Base-by-base conservation (phyloP, 2,113 vertebrate genomes). In the Oreochromis spilurus region DNA sequence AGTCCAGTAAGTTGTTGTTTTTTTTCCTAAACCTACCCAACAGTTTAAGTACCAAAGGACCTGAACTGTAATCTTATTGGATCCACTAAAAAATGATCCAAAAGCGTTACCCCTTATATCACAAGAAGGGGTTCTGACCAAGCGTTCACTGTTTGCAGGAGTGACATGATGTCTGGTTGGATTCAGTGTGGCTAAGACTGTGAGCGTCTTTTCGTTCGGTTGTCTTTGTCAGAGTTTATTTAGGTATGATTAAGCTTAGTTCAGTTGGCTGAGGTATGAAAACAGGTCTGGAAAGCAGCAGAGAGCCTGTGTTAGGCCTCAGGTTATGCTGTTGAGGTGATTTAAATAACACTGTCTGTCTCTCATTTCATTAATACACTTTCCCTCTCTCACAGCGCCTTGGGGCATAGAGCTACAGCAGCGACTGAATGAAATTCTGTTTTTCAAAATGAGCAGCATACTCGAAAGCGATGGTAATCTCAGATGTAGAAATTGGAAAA, bases 261-360 rank as follows among this genome's bases (percentile, higher is more conserved):
- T 85, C 26, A 78, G 70, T 81, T 24, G 85, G 81, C 85, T 84
- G 89, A 85, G 82, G 89, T 82, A 84, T 88, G 83, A 89, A 91
- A 94, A 91, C 92, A 90, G 86, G 90, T 92, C 81, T 83, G 84
- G 50, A 55, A 81, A 89, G 92, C 90, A 86, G 84, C 93, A 82
- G 87, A 82, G 70, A 81, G 87, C 81, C 43, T 19, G 43, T 88
- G 91, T 93, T 85, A 48, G 82, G 91, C 93, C 92, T 62, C 79
- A 72, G 94, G 94, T 95, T 89, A 87, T 85, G 93, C 93, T 90
- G 93, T 87, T 85, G 92, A 94, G 91, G 91, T 94, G 94, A 95
- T 94, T 95, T 95, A 93, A 96, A 95, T 94, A 95, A 94, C 94
- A 94, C 92, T 93, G 91, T 91, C 95, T 95, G 91, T 93, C 91